phyloP scores from a whole-genome alignment of 1,140 invertebrate species.

The Cyclargus thomasi region DNA sequence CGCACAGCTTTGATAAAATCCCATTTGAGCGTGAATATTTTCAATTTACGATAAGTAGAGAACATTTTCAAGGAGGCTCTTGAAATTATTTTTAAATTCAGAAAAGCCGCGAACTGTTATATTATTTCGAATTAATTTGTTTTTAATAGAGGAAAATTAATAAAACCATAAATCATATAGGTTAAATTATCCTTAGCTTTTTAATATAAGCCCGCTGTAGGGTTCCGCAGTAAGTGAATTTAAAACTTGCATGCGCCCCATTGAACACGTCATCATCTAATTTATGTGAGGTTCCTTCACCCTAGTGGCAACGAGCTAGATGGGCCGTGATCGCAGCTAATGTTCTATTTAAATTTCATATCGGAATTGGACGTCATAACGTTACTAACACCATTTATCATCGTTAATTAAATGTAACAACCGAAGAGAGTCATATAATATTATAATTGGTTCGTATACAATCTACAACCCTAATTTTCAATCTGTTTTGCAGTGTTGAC shows the following conservation, averaged over 20 bases:
- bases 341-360: neutral
- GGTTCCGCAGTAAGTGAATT: slow-evolving; percentile 21
- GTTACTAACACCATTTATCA: neutral
- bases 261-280: slow-evolving; percentile 61
- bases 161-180: neutral
- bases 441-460: too few species aligned
- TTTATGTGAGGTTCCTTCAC: slow-evolving; percentile 46
- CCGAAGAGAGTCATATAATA: neutral
- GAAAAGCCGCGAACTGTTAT: too few species aligned
- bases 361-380: neutral
- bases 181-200: neutral
- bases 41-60: too few species aligned
- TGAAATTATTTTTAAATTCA: too few species aligned
- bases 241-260: slow-evolving; percentile 38
- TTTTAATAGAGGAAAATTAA: neutral
- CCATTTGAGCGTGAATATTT: too few species aligned
- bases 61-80: too few species aligned
- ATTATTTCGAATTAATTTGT: too few species aligned
- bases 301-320: slow-evolving; percentile 58
- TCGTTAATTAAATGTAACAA: neutral
- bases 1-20: too few species aligned
- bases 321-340: slow-evolving; percentile 48
- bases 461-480: too few species aligned
- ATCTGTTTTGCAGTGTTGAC: too few species aligned
- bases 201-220: neutral